Percentiles rank a stretch among this genome's conserved stretches.
Conservation (phyloP, 2,888 invertebrate genomes). For the Drosophila setosimentum region DNA sequence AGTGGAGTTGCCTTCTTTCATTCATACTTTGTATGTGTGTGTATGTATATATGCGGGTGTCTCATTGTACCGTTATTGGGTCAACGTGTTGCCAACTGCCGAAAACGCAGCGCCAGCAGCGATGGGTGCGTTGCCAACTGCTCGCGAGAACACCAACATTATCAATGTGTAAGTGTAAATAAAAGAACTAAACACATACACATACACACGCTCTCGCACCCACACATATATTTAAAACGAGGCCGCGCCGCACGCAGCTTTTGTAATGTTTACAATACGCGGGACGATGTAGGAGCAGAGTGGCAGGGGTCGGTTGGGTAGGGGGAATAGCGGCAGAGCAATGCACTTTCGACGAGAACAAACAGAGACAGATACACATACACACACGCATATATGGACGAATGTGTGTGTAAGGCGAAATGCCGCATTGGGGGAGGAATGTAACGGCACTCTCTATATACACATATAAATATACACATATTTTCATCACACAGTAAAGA, state of each 20-base stretch:
- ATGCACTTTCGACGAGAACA: conserved; percentile 69
- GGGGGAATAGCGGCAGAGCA: conserved; percentile 56
- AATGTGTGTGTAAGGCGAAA: conserved; percentile 43
- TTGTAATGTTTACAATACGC: conserved; percentile 73
- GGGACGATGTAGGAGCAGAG: conserved; percentile 20
- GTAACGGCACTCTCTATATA: conserved; percentile 57
- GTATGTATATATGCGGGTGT: conserved; percentile 40
- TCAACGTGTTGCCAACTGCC: conserved; percentile 80
- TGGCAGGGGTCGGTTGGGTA: neutral
- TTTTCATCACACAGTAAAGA: conserved; percentile 52
- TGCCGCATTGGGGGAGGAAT: conserved; percentile 74
- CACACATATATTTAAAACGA: conserved; percentile 55
- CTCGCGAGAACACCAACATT: conserved; percentile 38
- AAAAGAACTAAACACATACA: conserved; percentile 48
- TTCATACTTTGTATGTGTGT: conserved; percentile 53
- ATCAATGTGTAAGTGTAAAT: conserved; percentile 61
- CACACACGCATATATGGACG: conserved; percentile 12
- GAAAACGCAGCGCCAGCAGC: conserved; percentile 60
- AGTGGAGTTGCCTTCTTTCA: conserved; percentile 58
- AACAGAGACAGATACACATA: conserved; percentile 59
- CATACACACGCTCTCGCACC: conserved; percentile 31
- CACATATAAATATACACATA: conserved; percentile 17
- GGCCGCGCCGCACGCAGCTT: conserved; percentile 72
- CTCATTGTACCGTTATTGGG: conserved; percentile 70
- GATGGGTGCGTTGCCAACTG: conserved; percentile 69